Evolutionary conservation across 1,140 invertebrate genomes (phyloP).

Genomic region (Drosophila prosaltans): DNA sequence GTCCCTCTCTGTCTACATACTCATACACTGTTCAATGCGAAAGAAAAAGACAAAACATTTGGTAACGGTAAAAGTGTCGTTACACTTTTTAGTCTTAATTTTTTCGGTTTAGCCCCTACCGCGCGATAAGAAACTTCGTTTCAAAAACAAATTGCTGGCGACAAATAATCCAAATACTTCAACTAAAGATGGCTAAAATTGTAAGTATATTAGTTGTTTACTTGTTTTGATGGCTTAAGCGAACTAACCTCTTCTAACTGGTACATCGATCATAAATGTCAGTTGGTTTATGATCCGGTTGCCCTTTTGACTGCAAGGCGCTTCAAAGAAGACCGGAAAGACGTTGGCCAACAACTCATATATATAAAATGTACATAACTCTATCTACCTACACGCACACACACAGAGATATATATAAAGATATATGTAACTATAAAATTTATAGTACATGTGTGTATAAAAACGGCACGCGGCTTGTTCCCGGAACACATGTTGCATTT

Average conservation of each 20-base stretch:
- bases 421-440: slow-evolving; percentile 74
- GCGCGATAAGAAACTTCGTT: too few species aligned
- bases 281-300: slow-evolving; percentile 71
- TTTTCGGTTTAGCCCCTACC: too few species aligned
- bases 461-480: slow-evolving; percentile 66
- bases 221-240: slow-evolving; percentile 7
- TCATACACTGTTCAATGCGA: too few species aligned
- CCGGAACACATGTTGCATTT: slow-evolving; percentile 72
- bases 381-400: slow-evolving; percentile 21
- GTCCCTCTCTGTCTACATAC: too few species aligned
- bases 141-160: slow-evolving; percentile 49
- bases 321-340: slow-evolving; percentile 70
- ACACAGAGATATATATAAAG: slow-evolving; percentile 39
- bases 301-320: slow-evolving; percentile 72
- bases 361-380: slow-evolving; percentile 17
- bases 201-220: slow-evolving; percentile 8
- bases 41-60: too few species aligned
- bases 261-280: slow-evolving; percentile 69
- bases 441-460: slow-evolving; percentile 69
- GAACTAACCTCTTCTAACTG: slow-evolving; percentile 21
- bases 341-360: slow-evolving; percentile 46
- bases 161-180: slow-evolving; percentile 69
- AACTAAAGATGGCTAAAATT: slow-evolving; percentile 18
- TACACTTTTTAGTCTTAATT: too few species aligned
- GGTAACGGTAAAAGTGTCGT: too few species aligned